phyloP scores from a whole-genome alignment of 92 coral and sea anemone species.

The Phenganax stokvisi region DNA sequence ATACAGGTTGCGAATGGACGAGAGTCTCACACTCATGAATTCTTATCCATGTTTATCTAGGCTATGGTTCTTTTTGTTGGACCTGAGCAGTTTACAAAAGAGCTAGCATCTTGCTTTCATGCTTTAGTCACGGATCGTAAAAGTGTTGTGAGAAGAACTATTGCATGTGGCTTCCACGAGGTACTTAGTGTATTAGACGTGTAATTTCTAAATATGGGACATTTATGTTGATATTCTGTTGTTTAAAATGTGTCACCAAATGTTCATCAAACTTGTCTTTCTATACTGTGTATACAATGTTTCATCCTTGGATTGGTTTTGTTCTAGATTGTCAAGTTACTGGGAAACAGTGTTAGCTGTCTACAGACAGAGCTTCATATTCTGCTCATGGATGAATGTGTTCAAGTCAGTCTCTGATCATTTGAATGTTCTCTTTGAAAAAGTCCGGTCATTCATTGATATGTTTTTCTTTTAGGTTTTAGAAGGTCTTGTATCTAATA shows the following conservation, averaged over 20 bases:
- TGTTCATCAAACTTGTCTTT: too few species aligned
- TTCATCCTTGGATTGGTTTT: not conserved
- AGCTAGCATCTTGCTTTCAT: constrained; percentile 74
- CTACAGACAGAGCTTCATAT: constrained; percentile 87
- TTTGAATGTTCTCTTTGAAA: not conserved
- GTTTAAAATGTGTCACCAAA: not conserved
- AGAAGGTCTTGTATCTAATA: constrained; percentile 86
- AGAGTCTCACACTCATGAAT: too few species aligned
- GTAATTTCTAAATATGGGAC: not conserved
- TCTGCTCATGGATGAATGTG: constrained; percentile 94
- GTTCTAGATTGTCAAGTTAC: constrained; percentile 76
- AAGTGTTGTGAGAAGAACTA: constrained; percentile 87
- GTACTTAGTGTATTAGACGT: constrained; percentile 15
- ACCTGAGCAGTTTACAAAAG: constrained; percentile 77
- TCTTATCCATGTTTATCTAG: constrained; percentile 35
- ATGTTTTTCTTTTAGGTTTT: constrained; percentile 55
- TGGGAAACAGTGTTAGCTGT: constrained; percentile 72
- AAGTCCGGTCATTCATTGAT: not conserved
- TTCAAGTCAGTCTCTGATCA: constrained; percentile 59
- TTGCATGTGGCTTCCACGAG: constrained; percentile 98
- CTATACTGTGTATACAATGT: too few species aligned
- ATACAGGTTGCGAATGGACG: too few species aligned
- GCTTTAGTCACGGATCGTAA: constrained; percentile 92
- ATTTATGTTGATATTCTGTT: not conserved
- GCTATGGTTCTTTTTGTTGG: constrained; percentile 96